Evolutionary conservation across 1,140 invertebrate genomes (phyloP).

Genomic region (Carcinoscorpius rotundicauda): DNA sequence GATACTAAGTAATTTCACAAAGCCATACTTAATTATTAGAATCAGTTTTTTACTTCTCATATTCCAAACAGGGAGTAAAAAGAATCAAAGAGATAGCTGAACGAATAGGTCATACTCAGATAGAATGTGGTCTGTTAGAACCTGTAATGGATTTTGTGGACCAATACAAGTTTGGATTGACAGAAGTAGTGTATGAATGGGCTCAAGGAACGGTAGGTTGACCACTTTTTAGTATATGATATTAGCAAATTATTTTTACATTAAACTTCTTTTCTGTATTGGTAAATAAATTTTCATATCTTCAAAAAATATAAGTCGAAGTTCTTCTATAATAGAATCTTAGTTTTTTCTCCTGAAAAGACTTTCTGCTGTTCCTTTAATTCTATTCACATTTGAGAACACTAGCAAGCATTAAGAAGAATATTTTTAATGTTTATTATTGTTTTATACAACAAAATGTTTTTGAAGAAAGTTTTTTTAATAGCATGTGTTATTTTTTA

Average conservation of each 20-base stretch:
- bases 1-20: too few relatives aligned
- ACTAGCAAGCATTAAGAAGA: too few relatives aligned
- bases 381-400: too few relatives aligned
- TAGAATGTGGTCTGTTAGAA: slow-evolving; percentile 38
- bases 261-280: background rate
- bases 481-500: too few relatives aligned
- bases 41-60: background rate
- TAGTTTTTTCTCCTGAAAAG: background rate
- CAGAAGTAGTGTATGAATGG: slow-evolving; percentile 94
- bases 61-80: slow-evolving; percentile 35
- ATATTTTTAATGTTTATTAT: too few relatives aligned
- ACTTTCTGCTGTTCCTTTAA: too few relatives aligned
- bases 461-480: too few relatives aligned
- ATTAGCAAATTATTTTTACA: background rate
- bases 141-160: slow-evolving; percentile 42
- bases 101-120: slow-evolving; percentile 43
- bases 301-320: background rate
- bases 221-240: background rate
- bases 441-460: too few relatives aligned
- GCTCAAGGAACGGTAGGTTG: slow-evolving; percentile 59
- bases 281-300: background rate
- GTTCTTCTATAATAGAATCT: background rate
- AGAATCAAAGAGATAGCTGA: slow-evolving; percentile 40
- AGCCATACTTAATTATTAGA: too few relatives aligned
- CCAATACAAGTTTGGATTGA: slow-evolving; percentile 76